phyloP scores from a whole-genome alignment of 2,797 vertebrate genomes.

The Melopsittacus undulatus region DNA sequence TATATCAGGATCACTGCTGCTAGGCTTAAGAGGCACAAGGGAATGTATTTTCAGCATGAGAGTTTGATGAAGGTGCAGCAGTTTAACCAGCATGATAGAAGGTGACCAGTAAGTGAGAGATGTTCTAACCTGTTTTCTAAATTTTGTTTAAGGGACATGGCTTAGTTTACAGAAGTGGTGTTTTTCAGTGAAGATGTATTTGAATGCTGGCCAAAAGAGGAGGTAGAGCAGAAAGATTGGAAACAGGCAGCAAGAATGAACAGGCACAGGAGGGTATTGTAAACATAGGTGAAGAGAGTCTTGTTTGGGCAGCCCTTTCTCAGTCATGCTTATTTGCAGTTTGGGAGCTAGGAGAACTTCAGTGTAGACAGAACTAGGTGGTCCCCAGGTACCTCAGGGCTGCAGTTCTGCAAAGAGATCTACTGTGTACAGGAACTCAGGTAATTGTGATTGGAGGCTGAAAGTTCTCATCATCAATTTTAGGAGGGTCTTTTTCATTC shows the following conservation, averaged over 20 bases:
- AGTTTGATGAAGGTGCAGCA: not conserved
- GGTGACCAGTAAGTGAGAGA: not conserved
- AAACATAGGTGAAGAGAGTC: not conserved
- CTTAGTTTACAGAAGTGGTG: not conserved
- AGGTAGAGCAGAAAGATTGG: not conserved
- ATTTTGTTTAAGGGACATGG: not conserved
- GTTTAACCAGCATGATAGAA: not conserved
- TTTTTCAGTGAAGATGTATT: not conserved
- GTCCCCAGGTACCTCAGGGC: rapidly evolving
- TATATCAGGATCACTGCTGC: not conserved
- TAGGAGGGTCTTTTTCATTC: not conserved
- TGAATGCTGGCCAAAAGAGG: not conserved
- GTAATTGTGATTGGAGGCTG: not conserved
- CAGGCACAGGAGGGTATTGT: not conserved
- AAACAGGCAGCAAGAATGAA: not conserved
- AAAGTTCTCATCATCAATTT: not conserved
- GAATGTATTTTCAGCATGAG: not conserved
- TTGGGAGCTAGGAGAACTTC: not conserved
- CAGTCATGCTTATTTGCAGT: not conserved
- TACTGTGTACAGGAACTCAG: not conserved
- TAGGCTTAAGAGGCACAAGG: not conserved
- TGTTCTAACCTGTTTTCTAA: not conserved
- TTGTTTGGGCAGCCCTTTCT: not conserved
- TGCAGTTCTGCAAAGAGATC: not conserved
- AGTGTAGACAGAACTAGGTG: not conserved